Base-by-base conservation (phyloP, 2,888 invertebrate species). In the Ametastegia equiseti region DNA sequence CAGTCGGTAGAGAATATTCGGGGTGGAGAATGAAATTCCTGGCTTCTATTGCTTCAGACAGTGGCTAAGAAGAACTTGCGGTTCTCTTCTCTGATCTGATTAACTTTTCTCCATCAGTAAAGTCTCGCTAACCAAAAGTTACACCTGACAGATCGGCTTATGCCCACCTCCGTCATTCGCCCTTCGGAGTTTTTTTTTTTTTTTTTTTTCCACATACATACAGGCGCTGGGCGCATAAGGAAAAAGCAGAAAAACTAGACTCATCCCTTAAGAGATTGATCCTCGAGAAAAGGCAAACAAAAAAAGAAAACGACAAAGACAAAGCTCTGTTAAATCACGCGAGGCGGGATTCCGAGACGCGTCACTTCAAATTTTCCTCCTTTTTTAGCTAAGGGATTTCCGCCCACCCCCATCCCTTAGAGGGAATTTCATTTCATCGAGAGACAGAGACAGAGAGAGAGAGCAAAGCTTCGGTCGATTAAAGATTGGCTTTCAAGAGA, bases 61-160 rank as follows among this genome's bases (percentile, higher is more conserved):
- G 33, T 19, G n/a, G n/a, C n/a, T 4, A 5, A 57, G 54, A 19
- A 54, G 15, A 39, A 3, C 19, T 9, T 19, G 30, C 63, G 6
- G 19, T 1, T 42, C 42, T 19, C 39, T 33, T 50, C 15, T 50
- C 36, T 78, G 33, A 78, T 42, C 60, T 13, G 60, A 78, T 78
- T 78, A 60, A 78, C 78, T 78, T 78, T 15, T 60, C 60, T 60
- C 27, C 1, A 11, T 45, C 60, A 27, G 36, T 30, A 27, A 77
- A 78, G 27, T 63, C 45, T 6, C 9, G 9, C 81, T 87, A 89
- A 90, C 85, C 82, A 86, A 73, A 85, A 42, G 85, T 84, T 88
- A 89, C 89, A 88, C 86, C 85, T 88, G 89, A 89, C 89, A 84
- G 86, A 87, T 79, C 87, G 88, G 88, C 88, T 87, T 84, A 78